A percentile compares a stretch with the other conserved stretches of the same genome.
These are phyloP conservation scores for Nymphalis urticae DNA, from an alignment of 2,888 invertebrate genomes.

Conservation along the genomic window DNA sequence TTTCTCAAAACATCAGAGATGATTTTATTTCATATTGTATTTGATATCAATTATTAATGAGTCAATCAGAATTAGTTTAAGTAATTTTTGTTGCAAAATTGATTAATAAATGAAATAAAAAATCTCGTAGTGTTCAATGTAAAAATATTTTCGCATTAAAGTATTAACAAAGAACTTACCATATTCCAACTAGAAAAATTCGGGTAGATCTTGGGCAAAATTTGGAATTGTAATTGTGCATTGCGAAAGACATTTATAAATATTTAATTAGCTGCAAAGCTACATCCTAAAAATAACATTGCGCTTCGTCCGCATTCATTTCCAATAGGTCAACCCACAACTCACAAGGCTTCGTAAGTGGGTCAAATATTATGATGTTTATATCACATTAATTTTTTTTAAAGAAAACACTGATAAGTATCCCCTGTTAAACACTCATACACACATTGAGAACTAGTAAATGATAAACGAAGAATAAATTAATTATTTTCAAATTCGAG, in stretches of 20 bases:
- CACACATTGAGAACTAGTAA: slow-evolving; percentile 34
- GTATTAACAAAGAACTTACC: slow-evolving; percentile 73
- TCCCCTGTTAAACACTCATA: slow-evolving; percentile 41
- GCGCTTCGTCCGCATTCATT: slow-evolving; percentile 74
- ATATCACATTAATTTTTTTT: slow-evolving; percentile 37
- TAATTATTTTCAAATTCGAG: slow-evolving; percentile 51
- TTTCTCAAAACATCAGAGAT: too few relatives aligned
- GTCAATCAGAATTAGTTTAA: too few relatives aligned
- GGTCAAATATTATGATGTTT: slow-evolving; percentile 72
- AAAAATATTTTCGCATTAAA: slow-evolving; percentile 19
- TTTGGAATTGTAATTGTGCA: slow-evolving; percentile 47
- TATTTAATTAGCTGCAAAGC: slow-evolving; percentile 80
- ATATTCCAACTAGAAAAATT: slow-evolving; percentile 52
- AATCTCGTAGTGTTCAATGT: not conserved
- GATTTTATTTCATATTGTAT: too few relatives aligned
- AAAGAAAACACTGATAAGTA: slow-evolving; percentile 40
- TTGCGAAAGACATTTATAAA: slow-evolving; percentile 72
- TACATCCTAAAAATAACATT: slow-evolving; percentile 79
- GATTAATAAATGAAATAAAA: slow-evolving; percentile 5
- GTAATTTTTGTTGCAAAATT: not conserved
- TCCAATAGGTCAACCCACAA: slow-evolving; percentile 79
- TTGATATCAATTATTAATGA: too few relatives aligned
- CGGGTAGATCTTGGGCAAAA: slow-evolving; percentile 50
- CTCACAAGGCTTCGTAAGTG: slow-evolving; percentile 74
- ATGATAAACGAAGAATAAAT: slow-evolving; percentile 44